A percentile compares a stretch with the other conserved stretches of the same genome.
Evolutionary conservation across 2,113 vertebrate genomes (phyloP).

Genomic region (Cyanoderma ruficeps): DNA sequence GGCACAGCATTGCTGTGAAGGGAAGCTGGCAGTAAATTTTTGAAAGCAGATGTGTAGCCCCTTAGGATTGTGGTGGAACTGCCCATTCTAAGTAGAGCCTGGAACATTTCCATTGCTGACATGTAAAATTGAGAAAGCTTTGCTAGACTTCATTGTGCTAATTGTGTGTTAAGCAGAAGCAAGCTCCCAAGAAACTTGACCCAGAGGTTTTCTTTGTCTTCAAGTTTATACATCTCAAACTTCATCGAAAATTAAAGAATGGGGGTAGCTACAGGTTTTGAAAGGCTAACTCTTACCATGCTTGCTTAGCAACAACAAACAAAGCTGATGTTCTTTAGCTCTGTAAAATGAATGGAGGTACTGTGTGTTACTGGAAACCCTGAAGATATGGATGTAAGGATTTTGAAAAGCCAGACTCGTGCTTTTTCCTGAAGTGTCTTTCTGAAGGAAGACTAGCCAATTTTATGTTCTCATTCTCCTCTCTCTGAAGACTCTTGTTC

Average conservation of each 20-base stretch:
- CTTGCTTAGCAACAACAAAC: background rate
- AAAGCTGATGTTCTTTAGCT: background rate
- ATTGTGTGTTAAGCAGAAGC: background rate
- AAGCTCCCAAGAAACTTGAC: background rate
- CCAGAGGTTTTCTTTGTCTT: background rate
- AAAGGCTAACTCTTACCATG: background rate
- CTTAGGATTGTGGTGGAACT: background rate
- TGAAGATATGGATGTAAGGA: background rate
- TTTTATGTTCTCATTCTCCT: background rate
- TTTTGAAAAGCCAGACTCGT: background rate
- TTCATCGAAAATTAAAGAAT: conserved; percentile 28
- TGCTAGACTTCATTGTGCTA: background rate
- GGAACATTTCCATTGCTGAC: background rate
- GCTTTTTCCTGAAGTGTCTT: background rate
- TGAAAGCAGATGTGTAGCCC: background rate
- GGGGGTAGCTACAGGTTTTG: background rate
- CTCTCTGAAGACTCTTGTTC: background rate
- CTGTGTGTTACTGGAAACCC: background rate
- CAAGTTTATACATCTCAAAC: background rate
- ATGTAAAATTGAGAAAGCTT: background rate
- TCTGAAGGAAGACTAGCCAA: background rate
- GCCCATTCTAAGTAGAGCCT: background rate
- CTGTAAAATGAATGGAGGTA: background rate
- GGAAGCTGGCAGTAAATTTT: background rate
- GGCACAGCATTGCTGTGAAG: background rate